Base-by-base conservation (phyloP, 35 echinoderm and acorn worm species). In the Eucidaris tribuloides region DNA sequence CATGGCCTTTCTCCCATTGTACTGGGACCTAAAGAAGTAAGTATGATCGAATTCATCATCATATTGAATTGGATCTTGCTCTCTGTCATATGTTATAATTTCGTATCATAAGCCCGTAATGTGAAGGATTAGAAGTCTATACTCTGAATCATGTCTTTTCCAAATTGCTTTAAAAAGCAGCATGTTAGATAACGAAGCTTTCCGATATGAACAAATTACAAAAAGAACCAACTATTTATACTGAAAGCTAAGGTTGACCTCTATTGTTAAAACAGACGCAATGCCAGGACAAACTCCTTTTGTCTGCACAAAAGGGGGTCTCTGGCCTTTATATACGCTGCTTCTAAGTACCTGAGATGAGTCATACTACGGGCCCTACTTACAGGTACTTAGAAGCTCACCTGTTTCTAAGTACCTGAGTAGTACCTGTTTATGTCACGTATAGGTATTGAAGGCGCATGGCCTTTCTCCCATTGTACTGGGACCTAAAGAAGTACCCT, bases 401-500 rank as follows among this genome's bases (percentile, higher is more conserved):
- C n/a, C n/a, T n/a, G n/a, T n/a, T n/a, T n/a, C n/a, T n/a, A n/a
- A n/a, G n/a, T n/a, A n/a, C n/a, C n/a, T n/a, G n/a, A n/a, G n/a
- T n/a, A n/a, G n/a, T n/a, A n/a, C n/a, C n/a, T n/a, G n/a, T n/a
- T n/a, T n/a, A n/a, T n/a, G n/a, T n/a, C n/a, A n/a, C n/a, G 45
- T 29, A n/a, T n/a, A 97, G 94, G 81, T 97, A 41, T 71, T 97
- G 22, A 92, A 92, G 77, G 64, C 65, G 17, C 89, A 97, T 86
- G 94, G 94, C 25, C 76, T 97, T 39, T 78, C 88, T 56, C 89
- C 89, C 22, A 64, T 97, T 3, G 52, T 59, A 81, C 83, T 97
- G 30, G 76, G 86, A 37, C 89, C 89, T 82, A 97, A 97, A 65
- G 94, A 97, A 86, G 94, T 97, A 88, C n/a, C n/a, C n/a, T n/a